A percentile compares a stretch with the other conserved stretches of the same genome.
phyloP scores from a whole-genome alignment of 2,888 invertebrate species.

The Lasioglossum zephyrum region DNA sequence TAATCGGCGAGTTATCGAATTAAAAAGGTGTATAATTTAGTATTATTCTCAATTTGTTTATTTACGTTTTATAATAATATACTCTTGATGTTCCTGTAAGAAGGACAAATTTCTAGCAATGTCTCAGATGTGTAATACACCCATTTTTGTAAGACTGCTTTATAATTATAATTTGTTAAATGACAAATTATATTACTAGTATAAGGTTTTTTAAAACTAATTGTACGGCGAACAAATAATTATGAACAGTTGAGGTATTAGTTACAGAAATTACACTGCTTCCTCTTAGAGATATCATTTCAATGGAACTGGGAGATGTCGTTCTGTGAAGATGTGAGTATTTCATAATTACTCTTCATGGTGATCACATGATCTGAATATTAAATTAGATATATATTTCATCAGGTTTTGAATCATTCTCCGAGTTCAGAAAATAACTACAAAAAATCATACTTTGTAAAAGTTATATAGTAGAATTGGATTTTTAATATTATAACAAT shows the following conservation, averaged over 20 bases:
- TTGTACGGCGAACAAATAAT: slow-evolving; percentile 52
- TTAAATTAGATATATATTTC: slow-evolving; percentile 16
- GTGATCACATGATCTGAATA: slow-evolving; percentile 41
- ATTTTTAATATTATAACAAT: slow-evolving; percentile 12
- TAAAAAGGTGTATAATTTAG: slow-evolving; percentile 67
- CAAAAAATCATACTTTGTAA: slow-evolving; percentile 16
- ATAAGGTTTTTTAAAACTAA: slow-evolving; percentile 53
- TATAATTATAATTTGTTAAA: slow-evolving; percentile 63
- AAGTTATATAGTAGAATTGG: slow-evolving; percentile 6
- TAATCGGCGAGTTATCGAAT: slow-evolving; percentile 35
- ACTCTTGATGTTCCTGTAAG: slow-evolving; percentile 75
- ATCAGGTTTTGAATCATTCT: background rate
- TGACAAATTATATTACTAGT: slow-evolving; percentile 41
- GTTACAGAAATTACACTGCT: slow-evolving; percentile 37
- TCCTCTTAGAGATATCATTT: slow-evolving; percentile 53
- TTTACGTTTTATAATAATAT: slow-evolving; percentile 68
- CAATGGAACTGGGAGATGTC: slow-evolving; percentile 29
- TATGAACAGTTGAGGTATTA: slow-evolving; percentile 44
- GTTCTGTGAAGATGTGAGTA: slow-evolving; percentile 27
- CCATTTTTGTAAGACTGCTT: slow-evolving; percentile 81
- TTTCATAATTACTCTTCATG: slow-evolving; percentile 41
- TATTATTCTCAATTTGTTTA: slow-evolving; percentile 72
- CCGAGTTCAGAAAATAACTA: slow-evolving; percentile 17
- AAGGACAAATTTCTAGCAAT: slow-evolving; percentile 69
- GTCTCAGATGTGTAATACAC: slow-evolving; percentile 66